phyloP scores from a whole-genome alignment of 2,888 invertebrate genomes.

The Amiota mariae region DNA sequence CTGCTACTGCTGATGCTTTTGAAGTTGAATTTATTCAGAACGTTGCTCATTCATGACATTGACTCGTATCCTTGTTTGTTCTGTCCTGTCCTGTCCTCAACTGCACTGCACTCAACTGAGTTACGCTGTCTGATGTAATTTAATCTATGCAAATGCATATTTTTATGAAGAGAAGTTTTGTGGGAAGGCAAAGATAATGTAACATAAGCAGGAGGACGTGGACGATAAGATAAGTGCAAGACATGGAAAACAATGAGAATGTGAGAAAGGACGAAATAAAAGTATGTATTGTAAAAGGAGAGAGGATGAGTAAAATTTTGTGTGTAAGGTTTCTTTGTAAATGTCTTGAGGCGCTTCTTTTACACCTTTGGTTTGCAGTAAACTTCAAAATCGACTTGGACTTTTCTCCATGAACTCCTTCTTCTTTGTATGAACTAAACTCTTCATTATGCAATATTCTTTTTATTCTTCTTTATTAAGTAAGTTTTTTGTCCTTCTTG shows the following conservation, averaged over 20 bases:
- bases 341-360: constrained; percentile 16
- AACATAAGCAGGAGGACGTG: background rate
- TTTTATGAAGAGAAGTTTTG: constrained; percentile 16
- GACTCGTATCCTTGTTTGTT: constrained; percentile 24
- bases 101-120: no score
- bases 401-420: background rate
- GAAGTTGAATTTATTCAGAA: no score
- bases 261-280: no score
- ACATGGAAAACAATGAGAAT: background rate
- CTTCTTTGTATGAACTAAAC: background rate
- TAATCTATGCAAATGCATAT: constrained; percentile 31
- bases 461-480: background rate
- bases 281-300: no score
- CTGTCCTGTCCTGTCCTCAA: no score
- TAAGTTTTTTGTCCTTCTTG: no score
- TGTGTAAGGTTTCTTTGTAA: constrained; percentile 16
- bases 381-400: background rate
- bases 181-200: background rate
- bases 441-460: background rate
- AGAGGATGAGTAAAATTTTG: no score
- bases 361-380: background rate
- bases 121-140: constrained; percentile 23
- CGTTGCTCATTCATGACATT: constrained; percentile 27
- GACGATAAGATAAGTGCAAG: background rate
- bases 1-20: no score